Percentiles rank a stretch among this genome's conserved stretches.
phyloP scores from a whole-genome alignment of 2,797 vertebrate genomes.

The Brachyalestes nurse region DNA sequence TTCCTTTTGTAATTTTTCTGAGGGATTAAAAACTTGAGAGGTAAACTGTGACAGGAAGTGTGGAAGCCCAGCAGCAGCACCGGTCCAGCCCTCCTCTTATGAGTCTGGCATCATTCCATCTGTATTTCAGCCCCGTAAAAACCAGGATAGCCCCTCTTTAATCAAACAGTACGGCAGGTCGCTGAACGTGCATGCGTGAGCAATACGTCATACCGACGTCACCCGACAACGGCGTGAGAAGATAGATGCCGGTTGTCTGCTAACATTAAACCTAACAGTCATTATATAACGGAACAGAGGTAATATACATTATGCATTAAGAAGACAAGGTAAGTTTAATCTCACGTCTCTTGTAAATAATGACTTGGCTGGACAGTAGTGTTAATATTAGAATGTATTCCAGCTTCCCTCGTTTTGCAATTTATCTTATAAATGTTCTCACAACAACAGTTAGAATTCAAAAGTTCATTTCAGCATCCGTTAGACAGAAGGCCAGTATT shows the following conservation, averaged over 20 bases:
- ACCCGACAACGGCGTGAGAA: slow-evolving; percentile 13
- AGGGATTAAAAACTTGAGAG: background rate
- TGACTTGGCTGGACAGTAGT: background rate
- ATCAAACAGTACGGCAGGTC: slow-evolving; percentile 13
- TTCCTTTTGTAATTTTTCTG: background rate
- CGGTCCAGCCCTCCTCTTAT: background rate
- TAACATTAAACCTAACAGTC: slow-evolving; percentile 31
- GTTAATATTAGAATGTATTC: background rate
- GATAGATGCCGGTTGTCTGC: slow-evolving; percentile 24
- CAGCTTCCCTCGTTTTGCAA: background rate
- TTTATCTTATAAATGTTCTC: background rate
- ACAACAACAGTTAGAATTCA: background rate
- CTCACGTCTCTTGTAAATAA: background rate
- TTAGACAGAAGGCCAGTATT: background rate
- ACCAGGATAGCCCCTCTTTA: background rate
- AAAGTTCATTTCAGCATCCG: background rate
- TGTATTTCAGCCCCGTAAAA: slow-evolving; percentile 39
- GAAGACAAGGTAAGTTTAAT: background rate
- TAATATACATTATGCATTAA: slow-evolving; percentile 10
- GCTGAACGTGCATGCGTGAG: background rate
- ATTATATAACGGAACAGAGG: slow-evolving; percentile 13
- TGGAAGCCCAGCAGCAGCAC: background rate
- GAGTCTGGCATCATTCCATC: slow-evolving; percentile 36
- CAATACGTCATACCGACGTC: slow-evolving; percentile 21
- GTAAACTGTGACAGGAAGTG: background rate